Evolutionary conservation across 2,797 vertebrate species (phyloP).

Genomic region (Peromyscus nudipes): DNA sequence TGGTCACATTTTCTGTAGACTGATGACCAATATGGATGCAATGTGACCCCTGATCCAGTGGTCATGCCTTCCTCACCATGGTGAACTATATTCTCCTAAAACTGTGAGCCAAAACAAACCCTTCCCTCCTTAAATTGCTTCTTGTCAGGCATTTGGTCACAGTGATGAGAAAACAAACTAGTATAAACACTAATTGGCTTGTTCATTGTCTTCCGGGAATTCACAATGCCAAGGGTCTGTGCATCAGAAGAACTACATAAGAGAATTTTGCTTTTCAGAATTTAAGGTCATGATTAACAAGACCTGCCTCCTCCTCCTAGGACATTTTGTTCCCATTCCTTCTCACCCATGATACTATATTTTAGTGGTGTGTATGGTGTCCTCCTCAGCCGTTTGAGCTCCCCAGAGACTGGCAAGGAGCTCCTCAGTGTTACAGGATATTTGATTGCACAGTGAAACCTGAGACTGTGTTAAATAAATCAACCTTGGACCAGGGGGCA

Average conservation of each 20-base stretch:
- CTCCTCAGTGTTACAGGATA: neutral
- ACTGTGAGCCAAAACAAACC: neutral
- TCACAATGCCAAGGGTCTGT: accelerated
- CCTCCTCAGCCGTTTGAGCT: accelerated
- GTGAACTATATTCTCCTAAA: neutral
- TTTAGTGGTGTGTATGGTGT: no score
- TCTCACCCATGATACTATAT: neutral
- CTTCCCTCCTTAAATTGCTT: neutral
- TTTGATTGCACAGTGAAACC: neutral
- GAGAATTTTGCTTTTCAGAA: neutral
- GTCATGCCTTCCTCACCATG: neutral
- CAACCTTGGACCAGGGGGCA: neutral
- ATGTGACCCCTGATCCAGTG: neutral
- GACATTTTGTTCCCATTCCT: no score
- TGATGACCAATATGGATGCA: neutral
- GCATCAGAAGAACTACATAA: neutral
- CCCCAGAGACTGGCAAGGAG: neutral
- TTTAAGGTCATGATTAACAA: neutral
- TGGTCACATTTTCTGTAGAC: neutral
- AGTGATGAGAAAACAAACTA: neutral
- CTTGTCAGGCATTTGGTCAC: neutral
- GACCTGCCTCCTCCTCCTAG: neutral
- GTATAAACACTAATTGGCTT: no score
- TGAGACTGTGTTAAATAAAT: neutral
- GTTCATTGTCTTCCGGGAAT: no score